Percentiles rank a stretch among this genome's conserved stretches.
Conservation (phyloP, 2,797 vertebrate genomes). For the Megaceryle alcyon region DNA sequence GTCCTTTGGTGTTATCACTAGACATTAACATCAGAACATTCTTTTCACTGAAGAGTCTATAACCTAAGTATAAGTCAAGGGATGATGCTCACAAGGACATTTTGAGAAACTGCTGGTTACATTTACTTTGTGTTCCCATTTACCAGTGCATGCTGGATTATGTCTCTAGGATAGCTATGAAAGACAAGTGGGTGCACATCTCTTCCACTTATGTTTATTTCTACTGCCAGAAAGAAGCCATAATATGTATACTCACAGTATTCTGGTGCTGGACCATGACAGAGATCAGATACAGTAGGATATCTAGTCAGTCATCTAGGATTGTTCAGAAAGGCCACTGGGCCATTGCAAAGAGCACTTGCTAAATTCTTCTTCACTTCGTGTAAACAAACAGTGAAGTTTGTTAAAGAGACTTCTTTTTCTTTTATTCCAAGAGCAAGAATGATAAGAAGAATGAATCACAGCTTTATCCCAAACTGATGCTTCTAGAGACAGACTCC, state of each 20-base stretch:
- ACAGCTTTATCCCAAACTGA: neutral
- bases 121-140: neutral
- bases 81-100: neutral
- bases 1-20: neutral
- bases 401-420: neutral
- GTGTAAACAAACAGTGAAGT: neutral
- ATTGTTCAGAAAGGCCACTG: neutral
- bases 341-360: neutral
- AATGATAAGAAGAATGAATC: neutral
- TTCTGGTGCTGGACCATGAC: neutral
- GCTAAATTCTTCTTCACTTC: neutral
- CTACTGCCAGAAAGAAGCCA: neutral
- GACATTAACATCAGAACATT: neutral
- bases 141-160: neutral
- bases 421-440: neutral
- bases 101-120: neutral
- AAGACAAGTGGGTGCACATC: neutral
- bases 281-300: neutral
- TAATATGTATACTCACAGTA: fast-evolving
- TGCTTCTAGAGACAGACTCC: neutral
- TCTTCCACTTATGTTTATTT: neutral
- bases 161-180: neutral
- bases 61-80: neutral
- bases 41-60: neutral
- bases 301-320: neutral